A percentile compares a stretch with the other conserved stretches of the same genome.
Conservation (phyloP, 2,113 vertebrate species). For the Mus musculus region DNA sequence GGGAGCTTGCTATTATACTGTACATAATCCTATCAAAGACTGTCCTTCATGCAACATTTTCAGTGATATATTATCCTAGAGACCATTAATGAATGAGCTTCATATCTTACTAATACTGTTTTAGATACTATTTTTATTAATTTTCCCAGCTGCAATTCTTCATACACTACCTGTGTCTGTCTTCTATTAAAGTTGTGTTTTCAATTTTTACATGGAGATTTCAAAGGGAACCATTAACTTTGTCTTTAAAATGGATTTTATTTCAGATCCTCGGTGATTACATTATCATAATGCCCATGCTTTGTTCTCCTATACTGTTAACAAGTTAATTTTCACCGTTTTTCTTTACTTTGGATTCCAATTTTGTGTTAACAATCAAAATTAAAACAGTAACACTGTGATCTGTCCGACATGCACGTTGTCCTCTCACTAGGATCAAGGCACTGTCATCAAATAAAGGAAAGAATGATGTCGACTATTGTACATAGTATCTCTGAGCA, state of each 20-base stretch:
- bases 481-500: conserved; percentile 77
- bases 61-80: conserved; percentile 95
- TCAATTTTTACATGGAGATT: conserved; percentile 85
- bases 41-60: conserved; percentile 96
- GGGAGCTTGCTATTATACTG: conserved; percentile 91
- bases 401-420: conserved; percentile 69
- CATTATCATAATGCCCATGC: conserved; percentile 81
- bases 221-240: conserved; percentile 86
- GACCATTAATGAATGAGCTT: conserved; percentile 94
- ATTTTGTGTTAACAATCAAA: conserved; percentile 83
- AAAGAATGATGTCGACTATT: conserved; percentile 81
- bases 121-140: conserved; percentile 96
- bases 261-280: conserved; percentile 83
- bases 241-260: conserved; percentile 86
- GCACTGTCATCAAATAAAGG: conserved; percentile 76
- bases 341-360: conserved; percentile 77
- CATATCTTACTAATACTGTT: conserved; percentile 93
- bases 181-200: conserved; percentile 88
- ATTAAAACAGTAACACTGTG: conserved; percentile 75
- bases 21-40: conserved; percentile 94
- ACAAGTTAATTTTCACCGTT: conserved; percentile 83
- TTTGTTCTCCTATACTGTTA: conserved; percentile 82
- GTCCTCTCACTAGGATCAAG: conserved; percentile 75
- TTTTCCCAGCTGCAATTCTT: conserved; percentile 91
- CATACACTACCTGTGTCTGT: conserved; percentile 86